These are phyloP conservation scores for Callocephalon fimbriatum DNA, from an alignment of 2,113 vertebrate species.

Conservation along the genomic window DNA sequence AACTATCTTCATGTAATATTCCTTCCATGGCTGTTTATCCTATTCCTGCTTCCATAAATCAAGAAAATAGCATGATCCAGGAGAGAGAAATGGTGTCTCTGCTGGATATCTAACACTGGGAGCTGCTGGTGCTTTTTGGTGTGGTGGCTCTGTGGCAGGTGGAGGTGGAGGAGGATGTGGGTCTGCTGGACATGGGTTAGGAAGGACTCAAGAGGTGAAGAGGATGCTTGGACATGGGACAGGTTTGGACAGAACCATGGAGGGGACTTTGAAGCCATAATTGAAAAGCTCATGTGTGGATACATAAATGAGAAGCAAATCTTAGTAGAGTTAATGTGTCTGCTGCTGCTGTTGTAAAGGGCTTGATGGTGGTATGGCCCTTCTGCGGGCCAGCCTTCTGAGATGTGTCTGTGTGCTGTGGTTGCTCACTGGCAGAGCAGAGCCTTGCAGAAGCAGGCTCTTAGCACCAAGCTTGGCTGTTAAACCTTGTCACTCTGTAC, in stretches of 20 bases:
- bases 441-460: not conserved
- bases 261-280: rapidly evolving
- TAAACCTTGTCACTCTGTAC: not conserved
- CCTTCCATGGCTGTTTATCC: not conserved
- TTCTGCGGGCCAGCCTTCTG: rapidly evolving
- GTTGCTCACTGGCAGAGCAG: not conserved
- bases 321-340: not conserved
- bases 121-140: not conserved
- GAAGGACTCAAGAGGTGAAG: not conserved
- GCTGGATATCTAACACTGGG: rapidly evolving
- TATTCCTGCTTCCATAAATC: not conserved
- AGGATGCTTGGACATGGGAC: not conserved
- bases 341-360: not conserved
- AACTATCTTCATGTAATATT: not conserved
- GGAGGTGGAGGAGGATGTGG: not conserved
- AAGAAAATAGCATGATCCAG: rapidly evolving
- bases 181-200: not conserved
- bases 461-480: not conserved
- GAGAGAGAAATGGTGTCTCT: not conserved
- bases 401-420: not conserved
- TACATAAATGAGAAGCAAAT: not conserved
- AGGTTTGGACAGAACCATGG: not conserved
- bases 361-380: rapidly evolving
- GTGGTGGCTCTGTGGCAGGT: not conserved
- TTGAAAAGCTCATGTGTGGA: not conserved